Evolutionary conservation across 2,888 invertebrate genomes (phyloP).

Genomic region (Oscheius sp.): DNA sequence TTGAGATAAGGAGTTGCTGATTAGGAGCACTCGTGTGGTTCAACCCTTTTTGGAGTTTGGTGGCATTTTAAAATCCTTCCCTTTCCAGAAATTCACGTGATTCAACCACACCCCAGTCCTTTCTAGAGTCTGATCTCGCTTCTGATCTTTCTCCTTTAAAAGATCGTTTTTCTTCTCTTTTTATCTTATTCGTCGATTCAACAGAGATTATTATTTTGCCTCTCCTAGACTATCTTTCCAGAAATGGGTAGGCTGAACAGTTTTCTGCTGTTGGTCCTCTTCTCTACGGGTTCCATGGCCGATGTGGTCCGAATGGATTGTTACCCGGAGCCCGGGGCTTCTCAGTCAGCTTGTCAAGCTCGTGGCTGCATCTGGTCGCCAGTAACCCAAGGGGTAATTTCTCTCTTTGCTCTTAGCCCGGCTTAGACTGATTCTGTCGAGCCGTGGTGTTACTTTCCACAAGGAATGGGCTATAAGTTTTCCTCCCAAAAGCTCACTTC

Average conservation of each 20-base stretch:
- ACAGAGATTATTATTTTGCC: too few relatives aligned
- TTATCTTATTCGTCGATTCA: too few relatives aligned
- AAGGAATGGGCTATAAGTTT: conserved; percentile 53
- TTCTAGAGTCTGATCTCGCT: conserved; percentile 3
- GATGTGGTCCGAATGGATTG: conserved; percentile 60
- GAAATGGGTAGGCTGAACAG: neutral
- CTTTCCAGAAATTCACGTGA: neutral
- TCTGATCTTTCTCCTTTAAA: conserved; percentile 2
- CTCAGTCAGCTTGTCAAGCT: conserved; percentile 49
- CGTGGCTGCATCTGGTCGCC: conserved; percentile 59
- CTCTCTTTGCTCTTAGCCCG: neutral
- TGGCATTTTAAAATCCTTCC: neutral
- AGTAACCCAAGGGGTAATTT: neutral
- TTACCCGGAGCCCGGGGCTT: conserved; percentile 54
- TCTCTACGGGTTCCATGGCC: too few relatives aligned
- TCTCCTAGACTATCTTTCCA: too few relatives aligned
- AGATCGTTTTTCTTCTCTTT: neutral
- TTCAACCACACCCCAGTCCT: neutral
- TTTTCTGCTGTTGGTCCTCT: conserved; percentile 5
- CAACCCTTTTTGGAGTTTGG: conserved; percentile 13
- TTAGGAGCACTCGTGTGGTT: neutral
- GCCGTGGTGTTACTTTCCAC: conserved; percentile 57
- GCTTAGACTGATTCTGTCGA: conserved; percentile 28
- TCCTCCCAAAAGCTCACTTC: conserved; percentile 33
- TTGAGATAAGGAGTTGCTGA: conserved; percentile 9